Conservation (phyloP, 2,113 vertebrate genomes). For the Toxotes jaculatrix region DNA sequence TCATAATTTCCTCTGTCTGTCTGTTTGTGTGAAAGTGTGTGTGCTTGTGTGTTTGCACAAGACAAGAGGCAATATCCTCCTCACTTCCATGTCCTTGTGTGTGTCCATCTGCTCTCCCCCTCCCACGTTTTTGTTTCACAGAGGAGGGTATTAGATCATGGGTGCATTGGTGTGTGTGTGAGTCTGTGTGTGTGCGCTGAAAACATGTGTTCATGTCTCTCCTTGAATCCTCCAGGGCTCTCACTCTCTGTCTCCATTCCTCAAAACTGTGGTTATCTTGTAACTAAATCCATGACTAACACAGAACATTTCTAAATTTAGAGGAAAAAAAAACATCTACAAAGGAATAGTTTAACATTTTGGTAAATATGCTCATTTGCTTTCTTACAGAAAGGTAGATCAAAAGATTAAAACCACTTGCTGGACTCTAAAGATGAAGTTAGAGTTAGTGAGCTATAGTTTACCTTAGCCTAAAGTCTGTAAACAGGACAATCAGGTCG, state of each 20-base stretch:
- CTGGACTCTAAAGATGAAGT: not conserved
- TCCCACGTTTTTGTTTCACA: constrained; percentile 55
- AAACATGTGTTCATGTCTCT: constrained; percentile 48
- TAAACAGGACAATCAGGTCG: not conserved
- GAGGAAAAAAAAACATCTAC: not conserved
- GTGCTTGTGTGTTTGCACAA: constrained; percentile 21
- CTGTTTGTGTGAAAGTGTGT: not conserved
- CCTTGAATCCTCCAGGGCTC: constrained; percentile 9
- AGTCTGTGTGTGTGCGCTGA: constrained; percentile 6
- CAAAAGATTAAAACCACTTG: not conserved
- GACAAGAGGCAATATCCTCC: constrained; percentile 28
- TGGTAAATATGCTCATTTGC: not conserved
- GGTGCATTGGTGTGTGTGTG: constrained; percentile 1
- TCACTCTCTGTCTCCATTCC: constrained; percentile 10
- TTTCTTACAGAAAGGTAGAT: not conserved
- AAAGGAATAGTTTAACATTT: not conserved
- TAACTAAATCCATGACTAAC: constrained; percentile 61
- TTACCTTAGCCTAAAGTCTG: not conserved
- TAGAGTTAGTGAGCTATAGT: not conserved
- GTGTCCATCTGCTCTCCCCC: constrained; percentile 57
- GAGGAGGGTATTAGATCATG: constrained; percentile 32
- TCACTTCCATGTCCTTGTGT: constrained; percentile 20
- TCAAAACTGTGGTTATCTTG: constrained; percentile 42
- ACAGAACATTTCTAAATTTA: constrained; percentile 35
- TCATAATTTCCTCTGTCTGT: not conserved